Conservation (phyloP, 2,888 invertebrate species). For the Drosophila kambysellisi region DNA sequence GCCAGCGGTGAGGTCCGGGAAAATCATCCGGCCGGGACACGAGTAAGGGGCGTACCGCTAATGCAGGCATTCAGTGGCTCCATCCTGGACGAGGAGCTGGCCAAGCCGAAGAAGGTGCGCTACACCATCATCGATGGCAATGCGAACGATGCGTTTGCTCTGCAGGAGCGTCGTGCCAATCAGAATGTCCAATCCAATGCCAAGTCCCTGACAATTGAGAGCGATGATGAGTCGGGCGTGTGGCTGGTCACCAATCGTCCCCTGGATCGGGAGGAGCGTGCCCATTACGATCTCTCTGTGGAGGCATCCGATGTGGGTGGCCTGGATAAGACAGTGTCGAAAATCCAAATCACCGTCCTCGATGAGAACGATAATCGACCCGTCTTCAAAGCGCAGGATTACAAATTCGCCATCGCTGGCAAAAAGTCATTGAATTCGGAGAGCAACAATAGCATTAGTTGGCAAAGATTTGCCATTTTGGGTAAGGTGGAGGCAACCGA, state of each 20-base stretch:
- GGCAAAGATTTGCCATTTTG: constrained; percentile 92
- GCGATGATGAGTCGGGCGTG: constrained; percentile 88
- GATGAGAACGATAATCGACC: constrained; percentile 98
- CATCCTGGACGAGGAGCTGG: constrained; percentile 64
- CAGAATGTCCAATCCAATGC: constrained; percentile 68
- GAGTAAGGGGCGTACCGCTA: constrained; percentile 90
- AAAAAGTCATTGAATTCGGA: constrained; percentile 87
- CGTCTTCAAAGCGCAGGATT: constrained; percentile 91
- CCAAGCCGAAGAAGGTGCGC: constrained; percentile 87
- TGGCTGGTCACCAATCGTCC: constrained; percentile 91
- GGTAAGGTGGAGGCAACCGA: constrained; percentile 95
- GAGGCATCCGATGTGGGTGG: constrained; percentile 93
- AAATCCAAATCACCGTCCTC: constrained; percentile 90
- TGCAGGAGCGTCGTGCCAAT: constrained; percentile 86
- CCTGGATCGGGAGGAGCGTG: constrained; percentile 91
- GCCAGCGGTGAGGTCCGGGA: constrained; percentile 91
- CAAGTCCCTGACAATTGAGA: constrained; percentile 71
- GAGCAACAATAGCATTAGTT: constrained; percentile 87
- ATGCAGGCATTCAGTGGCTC: constrained; percentile 90
- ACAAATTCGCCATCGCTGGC: constrained; percentile 91
- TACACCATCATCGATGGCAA: constrained; percentile 93
- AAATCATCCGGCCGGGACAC: constrained; percentile 90
- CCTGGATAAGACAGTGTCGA: constrained; percentile 92
- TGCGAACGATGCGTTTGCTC: constrained; percentile 90
- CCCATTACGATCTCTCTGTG: constrained; percentile 90